Conservation (phyloP, 2,888 invertebrate species). For the Hyposoter dolosus region DNA sequence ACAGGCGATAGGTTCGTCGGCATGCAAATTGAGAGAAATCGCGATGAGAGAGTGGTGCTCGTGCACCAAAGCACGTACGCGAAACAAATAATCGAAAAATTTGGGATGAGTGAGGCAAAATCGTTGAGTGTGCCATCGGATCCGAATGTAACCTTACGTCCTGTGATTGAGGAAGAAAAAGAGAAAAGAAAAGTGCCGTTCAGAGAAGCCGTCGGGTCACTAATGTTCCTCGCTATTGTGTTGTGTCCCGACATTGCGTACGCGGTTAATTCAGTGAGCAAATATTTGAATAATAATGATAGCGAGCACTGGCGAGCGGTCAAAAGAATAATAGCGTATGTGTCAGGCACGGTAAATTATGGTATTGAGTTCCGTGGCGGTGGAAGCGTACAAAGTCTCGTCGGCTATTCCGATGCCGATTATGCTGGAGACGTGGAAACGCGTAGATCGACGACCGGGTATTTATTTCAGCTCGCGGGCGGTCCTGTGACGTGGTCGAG, state of each 20-base stretch:
- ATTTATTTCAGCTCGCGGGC: conserved; percentile 53
- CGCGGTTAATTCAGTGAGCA: conserved; percentile 42
- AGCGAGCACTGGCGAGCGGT: conserved; percentile 47
- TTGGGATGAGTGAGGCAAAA: conserved; percentile 43
- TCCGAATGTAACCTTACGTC: conserved; percentile 26
- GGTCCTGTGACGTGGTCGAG: conserved; percentile 65
- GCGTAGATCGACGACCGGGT: conserved; percentile 66
- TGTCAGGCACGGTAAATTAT: conserved; percentile 38
- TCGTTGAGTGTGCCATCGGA: conserved; percentile 41
- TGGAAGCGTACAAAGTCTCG: conserved; percentile 27
- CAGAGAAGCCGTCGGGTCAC: conserved; percentile 55
- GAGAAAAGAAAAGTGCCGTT: conserved; percentile 23
- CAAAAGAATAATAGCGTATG: conserved; percentile 52
- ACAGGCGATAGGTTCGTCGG: conserved; percentile 58
- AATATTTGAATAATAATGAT: conserved; percentile 42
- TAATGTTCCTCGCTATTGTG: conserved; percentile 49
- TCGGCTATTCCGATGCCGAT: conserved; percentile 67
- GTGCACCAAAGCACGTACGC: conserved; percentile 63
- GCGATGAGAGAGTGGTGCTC: conserved; percentile 26
- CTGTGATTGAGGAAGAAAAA: conserved; percentile 14
- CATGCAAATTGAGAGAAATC: conserved; percentile 56
- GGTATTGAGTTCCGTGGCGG: conserved; percentile 46
- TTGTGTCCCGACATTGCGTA: conserved; percentile 47
- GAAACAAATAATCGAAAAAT: conserved; percentile 50
- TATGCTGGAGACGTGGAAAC: conserved; percentile 59